Base-by-base conservation (phyloP, 2,797 vertebrate species). In the Ficedula albicollis region DNA sequence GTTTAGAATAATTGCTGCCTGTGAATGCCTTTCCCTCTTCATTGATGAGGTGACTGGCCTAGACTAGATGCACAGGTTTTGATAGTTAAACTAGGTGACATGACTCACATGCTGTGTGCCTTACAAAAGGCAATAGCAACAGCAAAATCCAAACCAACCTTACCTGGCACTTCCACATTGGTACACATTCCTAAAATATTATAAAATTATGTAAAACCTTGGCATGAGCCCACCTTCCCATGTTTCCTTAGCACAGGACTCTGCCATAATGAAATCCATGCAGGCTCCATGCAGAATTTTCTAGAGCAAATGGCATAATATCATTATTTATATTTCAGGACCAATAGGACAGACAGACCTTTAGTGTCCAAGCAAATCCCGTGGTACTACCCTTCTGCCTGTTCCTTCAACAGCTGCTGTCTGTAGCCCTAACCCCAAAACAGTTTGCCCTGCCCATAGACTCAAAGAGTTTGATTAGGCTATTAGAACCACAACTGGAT, bases 1-100 rank as follows among this genome's bases (percentile, higher is more conserved):
- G 51, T 86, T 94, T 62, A 88, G 69, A 93, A 90, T 87, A 95
- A 73, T 81, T 94, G 62, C 79, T 91, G 64, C 52, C 48, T 19
- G 13, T 76, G 81, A 91, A 66, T 59, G 38, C 59, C 51, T 72
- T 80, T 78, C 32, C 29, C 26, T 75, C 32, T 54, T 29, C 69
- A 41, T 30, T 78, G 69, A 79, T 56, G 63, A 83, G 25, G 54
- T 80, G 85, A 62, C 46, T 39, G 30, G 11, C 43, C 94, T 78
- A 84, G 64, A 23, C 13, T 69, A 63, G 48, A 44, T n/a, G 30
- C 51, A 72, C 16, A 58, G 59, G 30, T 5, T 81, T 46, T 34
- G 23, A 52, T 59, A 68, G 46, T 52, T 88, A 78, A 88, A 74
- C 15, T 76, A 78, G 20, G 43, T 88, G 58, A 51, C 16, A 81